Evolutionary conservation across 1,140 invertebrate species (phyloP), one percentile per base, ranked within the genome.

Genomic region (Ridgeia piscesae): DNA sequence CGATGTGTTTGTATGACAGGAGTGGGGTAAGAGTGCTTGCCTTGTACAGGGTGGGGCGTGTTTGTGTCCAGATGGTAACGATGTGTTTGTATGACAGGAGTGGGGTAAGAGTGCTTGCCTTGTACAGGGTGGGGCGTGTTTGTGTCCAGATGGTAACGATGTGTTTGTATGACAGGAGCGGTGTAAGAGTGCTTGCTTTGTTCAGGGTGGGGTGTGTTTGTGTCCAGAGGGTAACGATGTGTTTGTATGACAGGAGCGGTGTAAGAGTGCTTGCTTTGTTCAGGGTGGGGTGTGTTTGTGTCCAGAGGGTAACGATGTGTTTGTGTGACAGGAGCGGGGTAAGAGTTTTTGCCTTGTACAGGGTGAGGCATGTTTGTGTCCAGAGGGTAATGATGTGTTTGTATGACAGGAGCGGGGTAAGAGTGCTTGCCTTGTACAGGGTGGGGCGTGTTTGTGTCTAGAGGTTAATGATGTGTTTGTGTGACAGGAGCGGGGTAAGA

Each of bases 381-480:
- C 48, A 50, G 48, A 50, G 48, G n/a, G 42, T 42, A 42, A 90
- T 42, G 89, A 90, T 14, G 89, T 88, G 89, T 91, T 0, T 35
- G 58, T 42, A 88, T 89, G 91, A 50, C 33, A 77, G 21, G 89
- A 89, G 14, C 91, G 89, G 35, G 89, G 88, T 33, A 91, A 33
- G 31, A 77, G 77, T n/a, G n/a, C n/a, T n/a, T n/a, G n/a, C n/a
- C n/a, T n/a, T n/a, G n/a, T n/a, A n/a, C n/a, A n/a, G n/a, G n/a
- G n/a, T n/a, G n/a, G n/a, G n/a, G n/a, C n/a, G n/a, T n/a, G n/a
- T n/a, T n/a, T n/a, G 42, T 4, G 42, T 6, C 4, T 11, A 4
- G 11, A 42, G 4, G 42, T 42, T 42, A 42, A 11, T 42, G 4
- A 42, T 42, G 11, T 6, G 11, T 42, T 11, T 42, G 42, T 42